Evolutionary conservation across 2,797 vertebrate species (phyloP), one percentile per base, ranked within the genome.

Genomic region (Enteromius mattozi): DNA sequence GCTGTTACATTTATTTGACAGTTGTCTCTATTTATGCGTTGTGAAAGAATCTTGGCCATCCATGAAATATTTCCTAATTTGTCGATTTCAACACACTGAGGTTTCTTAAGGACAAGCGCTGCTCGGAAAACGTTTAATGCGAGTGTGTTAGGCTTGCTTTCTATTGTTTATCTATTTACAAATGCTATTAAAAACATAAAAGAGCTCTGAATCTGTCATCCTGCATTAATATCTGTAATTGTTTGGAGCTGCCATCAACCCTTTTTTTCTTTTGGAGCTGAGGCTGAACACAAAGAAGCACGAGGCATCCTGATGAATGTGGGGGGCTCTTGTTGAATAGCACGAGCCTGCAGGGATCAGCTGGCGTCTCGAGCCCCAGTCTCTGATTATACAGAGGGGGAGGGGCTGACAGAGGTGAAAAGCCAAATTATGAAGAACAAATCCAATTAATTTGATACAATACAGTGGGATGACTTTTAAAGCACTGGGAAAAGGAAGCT

Each of bases 251-350:
- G 80, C 59, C 71, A 66, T 72, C 33, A 24, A 4, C n/a, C 56
- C 27, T n/a, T 45, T 45, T 72, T 70, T 70, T 17, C 33, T 79
- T 82, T 66, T 42, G 47, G 13, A 33, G 68, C 7, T 59, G 78
- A 68, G 40, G n/a, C 51, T 59, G 87, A 81, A 45, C 83, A 85
- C 91, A 94, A 87, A 93, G 93, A 92, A 92, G 91, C 89, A 87
- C 86, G 92, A 92, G 91, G 89, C 66, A 33, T 75, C 69, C 47
- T 45, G 84, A 83, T 68, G n/a, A 66, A 85, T 65, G 47, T 77
- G 68, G 72, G 61, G 78, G 83, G 70, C 74, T 54, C 49, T 70
- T 90, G 92, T 89, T 88, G 86, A 83, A 93, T 61, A 75, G 54
- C 80, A 47, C 16, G 80, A 70, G 80, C 47, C 81, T 63, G 17